A percentile compares a stretch with the other conserved stretches of the same genome.
Conservation (phyloP, 2,888 invertebrate genomes). For the Litoditis marina region DNA sequence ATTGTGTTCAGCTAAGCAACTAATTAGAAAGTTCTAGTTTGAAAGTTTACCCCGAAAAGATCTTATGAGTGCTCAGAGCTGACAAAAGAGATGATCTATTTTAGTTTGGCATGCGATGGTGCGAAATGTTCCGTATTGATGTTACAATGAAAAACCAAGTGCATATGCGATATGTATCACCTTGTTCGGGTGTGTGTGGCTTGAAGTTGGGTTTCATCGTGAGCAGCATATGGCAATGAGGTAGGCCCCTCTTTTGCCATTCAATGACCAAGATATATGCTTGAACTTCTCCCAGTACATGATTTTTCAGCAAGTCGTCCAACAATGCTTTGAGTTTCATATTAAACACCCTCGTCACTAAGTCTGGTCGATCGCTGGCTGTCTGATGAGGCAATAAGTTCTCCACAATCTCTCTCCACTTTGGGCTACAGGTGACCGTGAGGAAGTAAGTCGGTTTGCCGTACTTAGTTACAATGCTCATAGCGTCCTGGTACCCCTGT, state of each 20-base stretch:
- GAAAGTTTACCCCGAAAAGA: too few relatives aligned
- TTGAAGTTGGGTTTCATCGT: constrained; percentile 47
- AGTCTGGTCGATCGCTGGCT: constrained; percentile 50
- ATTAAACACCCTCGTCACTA: constrained; percentile 48
- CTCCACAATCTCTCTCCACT: constrained; percentile 54
- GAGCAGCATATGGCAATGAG: constrained; percentile 51
- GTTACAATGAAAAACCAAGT: too few relatives aligned
- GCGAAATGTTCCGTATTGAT: too few relatives aligned
- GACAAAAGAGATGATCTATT: too few relatives aligned
- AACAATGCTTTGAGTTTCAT: constrained; percentile 41
- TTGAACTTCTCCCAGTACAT: constrained; percentile 39
- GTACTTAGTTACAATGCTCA: constrained; percentile 46
- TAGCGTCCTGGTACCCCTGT: constrained; percentile 48
- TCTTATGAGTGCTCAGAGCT: too few relatives aligned
- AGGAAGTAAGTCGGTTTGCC: constrained; percentile 55
- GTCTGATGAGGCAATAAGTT: constrained; percentile 30
- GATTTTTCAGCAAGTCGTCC: constrained; percentile 33
- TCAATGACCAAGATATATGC: constrained; percentile 49
- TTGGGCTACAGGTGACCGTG: constrained; percentile 61
- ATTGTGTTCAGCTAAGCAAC: too few relatives aligned
- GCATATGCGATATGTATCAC: too few relatives aligned
- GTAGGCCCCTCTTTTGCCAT: constrained; percentile 60
- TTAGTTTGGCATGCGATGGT: too few relatives aligned
- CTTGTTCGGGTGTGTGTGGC: constrained; percentile 16
- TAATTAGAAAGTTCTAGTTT: too few relatives aligned